Percentiles rank a stretch among this genome's conserved stretches.
Evolutionary conservation across 2,113 vertebrate species (phyloP).

Genomic region (Laticauda colubrina): DNA sequence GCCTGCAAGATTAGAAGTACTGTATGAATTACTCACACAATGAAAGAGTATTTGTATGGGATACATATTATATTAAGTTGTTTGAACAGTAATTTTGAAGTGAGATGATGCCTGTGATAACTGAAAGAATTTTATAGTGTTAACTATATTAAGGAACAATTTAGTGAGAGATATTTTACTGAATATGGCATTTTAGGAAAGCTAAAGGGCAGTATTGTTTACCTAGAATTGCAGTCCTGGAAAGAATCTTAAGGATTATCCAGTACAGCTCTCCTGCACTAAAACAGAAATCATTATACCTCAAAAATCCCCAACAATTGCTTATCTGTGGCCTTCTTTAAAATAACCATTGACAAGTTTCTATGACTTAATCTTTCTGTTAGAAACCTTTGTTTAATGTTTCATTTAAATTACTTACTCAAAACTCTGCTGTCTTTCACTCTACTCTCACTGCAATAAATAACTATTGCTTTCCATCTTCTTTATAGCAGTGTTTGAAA

Average conservation of each 20-base stretch:
- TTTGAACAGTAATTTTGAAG: constrained; percentile 4
- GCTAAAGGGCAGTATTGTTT: constrained; percentile 24
- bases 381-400: constrained; percentile 17
- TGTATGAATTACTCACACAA: neutral
- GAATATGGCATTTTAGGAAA: neutral
- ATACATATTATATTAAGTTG: neutral
- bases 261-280: neutral
- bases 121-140: constrained; percentile 8
- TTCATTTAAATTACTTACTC: constrained; percentile 9
- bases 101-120: constrained; percentile 1
- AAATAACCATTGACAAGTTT: constrained; percentile 20
- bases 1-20: neutral
- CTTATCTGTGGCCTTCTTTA: constrained; percentile 22
- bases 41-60: neutral
- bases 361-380: constrained; percentile 25
- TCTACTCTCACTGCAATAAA: neutral
- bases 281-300: constrained; percentile 9
- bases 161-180: constrained; percentile 19
- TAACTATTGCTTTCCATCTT: neutral
- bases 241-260: constrained; percentile 29
- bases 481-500: constrained; percentile 7
- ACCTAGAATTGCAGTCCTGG: neutral
- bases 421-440: constrained; percentile 4
- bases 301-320: neutral
- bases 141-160: neutral